These are phyloP conservation scores for Cariama cristata DNA, from an alignment of 2,113 vertebrate species.

Conservation along the genomic window DNA sequence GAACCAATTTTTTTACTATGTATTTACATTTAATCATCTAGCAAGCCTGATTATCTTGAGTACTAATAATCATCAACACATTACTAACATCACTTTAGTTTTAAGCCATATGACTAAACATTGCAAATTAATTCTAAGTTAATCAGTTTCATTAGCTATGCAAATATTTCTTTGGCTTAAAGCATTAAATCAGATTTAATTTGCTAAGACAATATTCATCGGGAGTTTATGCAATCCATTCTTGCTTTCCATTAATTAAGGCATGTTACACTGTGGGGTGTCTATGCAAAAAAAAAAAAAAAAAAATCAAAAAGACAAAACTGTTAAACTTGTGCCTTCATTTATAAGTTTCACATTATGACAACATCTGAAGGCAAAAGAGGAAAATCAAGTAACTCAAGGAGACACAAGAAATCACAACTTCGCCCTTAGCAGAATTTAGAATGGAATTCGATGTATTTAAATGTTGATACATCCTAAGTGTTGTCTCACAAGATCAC, in stretches of 20 bases:
- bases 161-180: conserved; percentile 63
- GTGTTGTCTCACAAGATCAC: neutral
- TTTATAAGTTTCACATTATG: neutral
- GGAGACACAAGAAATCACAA: neutral
- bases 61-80: conserved; percentile 72
- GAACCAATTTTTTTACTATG: conserved; percentile 39
- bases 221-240: conserved; percentile 7
- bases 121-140: conserved; percentile 63
- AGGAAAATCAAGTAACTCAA: neutral
- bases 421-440: neutral
- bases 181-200: conserved; percentile 71
- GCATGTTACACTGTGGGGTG: neutral
- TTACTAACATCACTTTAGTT: conserved; percentile 65
- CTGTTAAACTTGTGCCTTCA: neutral
- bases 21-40: conserved; percentile 75
- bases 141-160: conserved; percentile 70
- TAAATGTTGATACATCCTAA: neutral
- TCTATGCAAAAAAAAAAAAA: neutral
- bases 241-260: conserved; percentile 23
- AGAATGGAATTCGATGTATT: neutral
- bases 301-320: neutral
- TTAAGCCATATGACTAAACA: conserved; percentile 56
- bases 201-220: conserved; percentile 34
- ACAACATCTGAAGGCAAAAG: neutral
- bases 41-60: conserved; percentile 64